Conservation (phyloP, 2,797 vertebrate genomes). For the Chlorospingus flavigularis region DNA sequence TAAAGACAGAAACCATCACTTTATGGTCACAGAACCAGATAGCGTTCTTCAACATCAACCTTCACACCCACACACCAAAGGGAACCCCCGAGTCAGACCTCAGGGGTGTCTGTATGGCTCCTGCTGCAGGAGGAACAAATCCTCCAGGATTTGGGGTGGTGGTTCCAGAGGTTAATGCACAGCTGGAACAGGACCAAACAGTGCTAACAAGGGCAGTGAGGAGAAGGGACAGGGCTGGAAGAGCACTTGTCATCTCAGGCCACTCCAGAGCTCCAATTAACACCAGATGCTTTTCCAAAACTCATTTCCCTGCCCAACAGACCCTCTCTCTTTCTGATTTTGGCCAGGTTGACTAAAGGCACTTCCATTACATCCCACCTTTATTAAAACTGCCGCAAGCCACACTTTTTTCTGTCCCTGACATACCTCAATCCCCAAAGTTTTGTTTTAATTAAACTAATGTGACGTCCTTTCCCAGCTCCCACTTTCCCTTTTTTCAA, state of each 20-base stretch:
- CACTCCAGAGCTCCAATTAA: not conserved
- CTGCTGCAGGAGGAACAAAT: not conserved
- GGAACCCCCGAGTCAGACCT: accelerated
- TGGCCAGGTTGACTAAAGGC: not conserved
- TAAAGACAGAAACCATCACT: not conserved
- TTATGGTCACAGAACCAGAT: not conserved
- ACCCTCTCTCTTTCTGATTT: not conserved
- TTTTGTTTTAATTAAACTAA: not conserved
- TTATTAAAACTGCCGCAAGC: not conserved
- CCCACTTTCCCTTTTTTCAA: not conserved
- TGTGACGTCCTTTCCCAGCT: not conserved
- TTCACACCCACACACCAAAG: not conserved
- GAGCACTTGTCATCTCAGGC: not conserved
- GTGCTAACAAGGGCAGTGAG: not conserved
- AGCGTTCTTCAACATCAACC: not conserved
- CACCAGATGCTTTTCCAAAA: accelerated
- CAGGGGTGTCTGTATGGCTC: not conserved
- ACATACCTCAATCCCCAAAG: not conserved
- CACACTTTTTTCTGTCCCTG: not conserved
- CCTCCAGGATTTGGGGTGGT: not conserved
- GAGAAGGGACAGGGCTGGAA: not conserved
- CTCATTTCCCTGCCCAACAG: not conserved
- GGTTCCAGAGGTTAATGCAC: not conserved
- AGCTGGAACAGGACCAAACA: not conserved
- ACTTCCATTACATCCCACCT: not conserved